These are phyloP conservation scores for Entomobrya proxima DNA, from an alignment of 2,888 invertebrate species.

Conservation along the genomic window DNA sequence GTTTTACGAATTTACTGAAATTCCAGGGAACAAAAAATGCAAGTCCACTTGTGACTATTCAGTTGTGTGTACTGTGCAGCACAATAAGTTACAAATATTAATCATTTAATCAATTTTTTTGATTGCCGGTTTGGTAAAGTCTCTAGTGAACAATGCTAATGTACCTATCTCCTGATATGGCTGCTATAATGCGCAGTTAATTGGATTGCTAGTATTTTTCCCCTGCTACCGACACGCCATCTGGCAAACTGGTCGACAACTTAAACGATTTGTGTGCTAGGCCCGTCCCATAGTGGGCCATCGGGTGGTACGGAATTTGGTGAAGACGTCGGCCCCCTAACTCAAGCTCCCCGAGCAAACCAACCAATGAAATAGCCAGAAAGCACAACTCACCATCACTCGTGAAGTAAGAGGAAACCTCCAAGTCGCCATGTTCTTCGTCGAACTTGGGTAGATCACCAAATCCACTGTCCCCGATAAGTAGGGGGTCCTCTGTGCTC, in stretches of 20 bases:
- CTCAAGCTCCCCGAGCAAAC: slow-evolving; percentile 11
- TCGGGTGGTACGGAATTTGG: slow-evolving; percentile 54
- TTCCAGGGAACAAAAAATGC: no score
- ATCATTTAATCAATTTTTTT: no score
- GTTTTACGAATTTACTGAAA: no score
- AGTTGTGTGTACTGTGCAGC: no score
- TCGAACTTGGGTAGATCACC: slow-evolving; percentile 70
- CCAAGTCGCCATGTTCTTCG: slow-evolving; percentile 73
- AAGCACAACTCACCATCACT: slow-evolving; percentile 70
- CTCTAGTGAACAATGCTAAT: no score
- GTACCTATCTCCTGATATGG: no score
- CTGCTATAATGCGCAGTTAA: no score
- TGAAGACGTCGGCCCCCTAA: slow-evolving; percentile 60
- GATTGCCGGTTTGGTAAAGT: no score
- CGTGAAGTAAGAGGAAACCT: slow-evolving; percentile 71
- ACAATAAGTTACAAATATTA: no score
- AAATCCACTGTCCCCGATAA: slow-evolving; percentile 73
- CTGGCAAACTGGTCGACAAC: background rate
- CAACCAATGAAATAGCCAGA: slow-evolving; percentile 57
- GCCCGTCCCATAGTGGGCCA: slow-evolving; percentile 35
- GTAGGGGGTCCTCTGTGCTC: slow-evolving; percentile 71
- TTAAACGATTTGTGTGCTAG: background rate
- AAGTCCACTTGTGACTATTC: no score
- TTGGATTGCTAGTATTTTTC: background rate
- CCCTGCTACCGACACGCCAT: background rate